Base-by-base conservation (phyloP, 2,888 invertebrate species). In the Heterodera filipjevi region DNA sequence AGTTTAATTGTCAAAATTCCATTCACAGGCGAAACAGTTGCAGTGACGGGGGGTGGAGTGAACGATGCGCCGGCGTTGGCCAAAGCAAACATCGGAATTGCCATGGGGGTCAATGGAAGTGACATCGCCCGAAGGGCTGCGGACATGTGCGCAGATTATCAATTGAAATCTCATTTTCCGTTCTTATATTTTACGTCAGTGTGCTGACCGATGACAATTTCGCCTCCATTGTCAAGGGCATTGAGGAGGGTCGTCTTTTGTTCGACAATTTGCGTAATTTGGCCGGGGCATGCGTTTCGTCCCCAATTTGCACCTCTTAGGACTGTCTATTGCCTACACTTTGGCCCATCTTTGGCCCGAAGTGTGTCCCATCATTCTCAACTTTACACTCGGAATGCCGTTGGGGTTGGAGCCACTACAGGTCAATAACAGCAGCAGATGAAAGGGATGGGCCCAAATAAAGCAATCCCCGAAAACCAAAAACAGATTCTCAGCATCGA, bases 321-420 rank as follows among this genome's bases (percentile, higher is more conserved):
- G 87, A 64, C 82, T 87, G 14, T 87, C 87, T 12, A 81, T 87
- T 30, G 87, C 86, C 33, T 87, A 87, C 81, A 87, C 87, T 2
- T 84, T 87, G 68, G 85, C 85, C 33, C 87, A 87, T 82, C 78
- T 87, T 46, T 88, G 88, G 87, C 88, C 88, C 0, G 88, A 88
- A 81, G 86, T 88, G 3, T 85, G 85, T 66, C 88, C 88, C 3
- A 87, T 88, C 71, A 85, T 88, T 75, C 79, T 88, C 53, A 85
- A 87, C 6, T 88, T 88, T 77, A 83, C 84, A 30, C 82, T 88
- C 30, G 88, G 88, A 49, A 81, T 88, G 73, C 88, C 88, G 0
- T 82, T 85, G 27, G 88, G 87, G 5, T 74, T 88, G 12, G 86
- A 86, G 14, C 87, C 88, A 1, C 81, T 88, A 6, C 87, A 87